Conservation (phyloP, 2,797 vertebrate genomes). For the Margarornis squamiger region DNA sequence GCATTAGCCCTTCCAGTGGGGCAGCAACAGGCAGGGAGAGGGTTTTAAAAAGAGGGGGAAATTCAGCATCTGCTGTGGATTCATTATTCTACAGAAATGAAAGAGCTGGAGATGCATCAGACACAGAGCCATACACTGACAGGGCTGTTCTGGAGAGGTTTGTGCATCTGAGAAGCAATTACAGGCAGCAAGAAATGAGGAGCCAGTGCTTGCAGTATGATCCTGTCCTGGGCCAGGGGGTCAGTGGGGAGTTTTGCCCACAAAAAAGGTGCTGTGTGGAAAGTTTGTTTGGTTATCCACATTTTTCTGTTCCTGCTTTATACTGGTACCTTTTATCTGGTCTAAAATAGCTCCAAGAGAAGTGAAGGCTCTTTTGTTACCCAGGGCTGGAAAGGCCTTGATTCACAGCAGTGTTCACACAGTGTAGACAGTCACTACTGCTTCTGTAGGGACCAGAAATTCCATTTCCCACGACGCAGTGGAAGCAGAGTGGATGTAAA, state of each 20-base stretch:
- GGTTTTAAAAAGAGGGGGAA: not conserved
- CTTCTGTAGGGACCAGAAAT: not conserved
- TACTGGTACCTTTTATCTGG: not conserved
- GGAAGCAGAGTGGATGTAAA: not conserved
- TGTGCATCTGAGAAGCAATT: not conserved
- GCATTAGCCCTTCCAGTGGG: not conserved
- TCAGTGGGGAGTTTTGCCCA: not conserved
- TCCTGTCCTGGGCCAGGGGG: not conserved
- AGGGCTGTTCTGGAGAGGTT: not conserved
- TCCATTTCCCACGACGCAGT: rapidly evolving
- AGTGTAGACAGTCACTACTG: rapidly evolving
- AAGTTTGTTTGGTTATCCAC: not conserved
- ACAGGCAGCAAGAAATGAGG: not conserved
- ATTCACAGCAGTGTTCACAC: rapidly evolving
- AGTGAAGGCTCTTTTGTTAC: not conserved
- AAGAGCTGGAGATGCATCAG: not conserved
- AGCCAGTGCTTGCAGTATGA: rapidly evolving
- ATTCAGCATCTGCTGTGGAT: not conserved
- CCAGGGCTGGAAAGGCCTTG: not conserved
- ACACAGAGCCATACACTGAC: rapidly evolving
- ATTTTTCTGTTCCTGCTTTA: not conserved
- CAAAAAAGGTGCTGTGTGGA: rapidly evolving
- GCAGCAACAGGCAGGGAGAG: not conserved
- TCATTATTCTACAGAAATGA: not conserved
- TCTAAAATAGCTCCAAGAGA: not conserved